These are phyloP conservation scores for Dolichopus griseipennis DNA, from an alignment of 2,888 invertebrate species.

Conservation along the genomic window DNA sequence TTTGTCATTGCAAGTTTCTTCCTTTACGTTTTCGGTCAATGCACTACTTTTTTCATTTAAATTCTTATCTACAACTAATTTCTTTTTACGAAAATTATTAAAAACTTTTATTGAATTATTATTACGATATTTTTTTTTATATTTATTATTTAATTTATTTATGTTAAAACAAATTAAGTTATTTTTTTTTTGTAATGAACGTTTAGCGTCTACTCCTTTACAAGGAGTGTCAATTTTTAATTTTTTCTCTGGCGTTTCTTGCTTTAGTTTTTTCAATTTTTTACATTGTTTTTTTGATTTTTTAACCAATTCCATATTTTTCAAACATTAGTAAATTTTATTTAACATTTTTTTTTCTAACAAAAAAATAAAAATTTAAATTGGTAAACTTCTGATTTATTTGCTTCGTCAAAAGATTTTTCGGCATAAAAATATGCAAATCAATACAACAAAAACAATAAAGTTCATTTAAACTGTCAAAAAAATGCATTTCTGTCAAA, in stretches of 20 bases:
- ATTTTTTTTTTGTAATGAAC: neutral
- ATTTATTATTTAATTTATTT: neutral
- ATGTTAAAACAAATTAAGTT: neutral
- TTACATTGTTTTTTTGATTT: neutral
- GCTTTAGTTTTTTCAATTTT: neutral
- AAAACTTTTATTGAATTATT: neutral
- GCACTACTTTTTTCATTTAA: neutral
- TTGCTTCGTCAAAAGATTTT: neutral
- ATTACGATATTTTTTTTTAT: neutral
- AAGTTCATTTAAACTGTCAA: neutral
- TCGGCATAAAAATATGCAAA: slow-evolving; percentile 1
- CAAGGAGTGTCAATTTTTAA: neutral
- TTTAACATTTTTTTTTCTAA: neutral
- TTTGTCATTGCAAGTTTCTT: neutral
- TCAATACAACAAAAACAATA: slow-evolving; percentile 4
- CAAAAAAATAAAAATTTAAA: neutral
- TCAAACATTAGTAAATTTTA: neutral
- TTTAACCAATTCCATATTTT: neutral
- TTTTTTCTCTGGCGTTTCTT: neutral
- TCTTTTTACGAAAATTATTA: neutral
- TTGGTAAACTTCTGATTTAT: neutral
- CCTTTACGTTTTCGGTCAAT: neutral
- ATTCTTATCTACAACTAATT: neutral
- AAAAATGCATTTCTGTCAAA: neutral
- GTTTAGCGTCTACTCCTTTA: slow-evolving; percentile 3